Percentiles rank a stretch among this genome's conserved stretches.
These are phyloP conservation scores for Suricata suricatta DNA, from an alignment of 2,113 vertebrate genomes.

Conservation along the genomic window DNA sequence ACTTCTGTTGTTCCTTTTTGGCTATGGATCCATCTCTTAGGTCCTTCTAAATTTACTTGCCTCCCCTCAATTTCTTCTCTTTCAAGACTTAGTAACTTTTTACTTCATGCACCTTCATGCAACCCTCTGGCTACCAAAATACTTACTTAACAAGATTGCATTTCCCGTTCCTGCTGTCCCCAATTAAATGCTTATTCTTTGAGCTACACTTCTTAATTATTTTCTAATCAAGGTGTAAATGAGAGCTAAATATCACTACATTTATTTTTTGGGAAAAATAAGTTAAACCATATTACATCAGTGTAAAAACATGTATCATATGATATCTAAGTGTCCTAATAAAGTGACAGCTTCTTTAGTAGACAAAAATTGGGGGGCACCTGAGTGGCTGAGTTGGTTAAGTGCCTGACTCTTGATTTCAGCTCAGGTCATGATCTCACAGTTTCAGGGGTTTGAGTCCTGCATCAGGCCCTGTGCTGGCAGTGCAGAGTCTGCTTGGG, in stretches of 20 bases:
- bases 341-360: background rate
- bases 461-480: no score
- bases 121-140: background rate
- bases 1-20: background rate
- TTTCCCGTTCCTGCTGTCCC: background rate
- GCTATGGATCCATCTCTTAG: background rate
- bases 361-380: background rate
- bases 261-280: background rate
- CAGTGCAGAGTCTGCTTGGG: no score
- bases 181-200: background rate
- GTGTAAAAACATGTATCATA: background rate
- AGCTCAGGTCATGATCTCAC: no score
- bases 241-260: background rate
- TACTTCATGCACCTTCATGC: background rate
- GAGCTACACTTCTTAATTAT: background rate
- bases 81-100: background rate
- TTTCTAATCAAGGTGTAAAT: conserved; percentile 5
- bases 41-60: background rate
- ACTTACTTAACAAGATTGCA: background rate
- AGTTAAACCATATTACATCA: background rate
- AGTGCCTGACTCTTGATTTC: no score
- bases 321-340: background rate
- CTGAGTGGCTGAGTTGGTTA: no score
- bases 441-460: no score
- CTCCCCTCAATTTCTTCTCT: background rate